Conservation (phyloP, 2,888 invertebrate species). For the Lymantria monacha region DNA sequence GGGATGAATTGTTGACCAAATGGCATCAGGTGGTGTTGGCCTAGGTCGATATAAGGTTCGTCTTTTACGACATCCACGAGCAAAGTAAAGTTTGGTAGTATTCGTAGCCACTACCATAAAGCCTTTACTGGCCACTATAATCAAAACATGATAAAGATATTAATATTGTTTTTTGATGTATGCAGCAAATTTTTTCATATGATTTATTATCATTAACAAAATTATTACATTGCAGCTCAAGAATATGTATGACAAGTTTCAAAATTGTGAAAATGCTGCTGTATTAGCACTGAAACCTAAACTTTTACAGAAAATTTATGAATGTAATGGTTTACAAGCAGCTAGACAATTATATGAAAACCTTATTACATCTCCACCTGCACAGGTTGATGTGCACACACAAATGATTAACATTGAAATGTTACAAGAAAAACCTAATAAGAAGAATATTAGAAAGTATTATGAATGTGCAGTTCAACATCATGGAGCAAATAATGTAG, state of each 20-base stretch:
- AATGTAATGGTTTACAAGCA: constrained; percentile 73
- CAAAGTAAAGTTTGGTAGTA: too few species aligned
- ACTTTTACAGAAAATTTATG: constrained; percentile 82
- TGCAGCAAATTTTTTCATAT: too few species aligned
- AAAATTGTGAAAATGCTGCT: constrained; percentile 74
- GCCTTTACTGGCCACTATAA: too few species aligned
- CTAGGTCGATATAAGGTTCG: too few species aligned
- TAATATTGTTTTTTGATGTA: too few species aligned
- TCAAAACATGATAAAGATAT: too few species aligned
- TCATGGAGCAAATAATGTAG: constrained; percentile 84
- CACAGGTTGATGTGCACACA: constrained; percentile 82
- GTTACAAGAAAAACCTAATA: constrained; percentile 63
- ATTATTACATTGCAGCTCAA: constrained; percentile 51
- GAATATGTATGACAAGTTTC: constrained; percentile 57
- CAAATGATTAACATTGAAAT: constrained; percentile 83
- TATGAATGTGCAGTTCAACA: constrained; percentile 84
- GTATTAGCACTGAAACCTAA: constrained; percentile 81
- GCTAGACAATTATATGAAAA: constrained; percentile 84
- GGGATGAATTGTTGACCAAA: too few species aligned
- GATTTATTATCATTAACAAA: neutral
- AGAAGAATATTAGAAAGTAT: constrained; percentile 80
- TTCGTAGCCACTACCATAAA: too few species aligned
- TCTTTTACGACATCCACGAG: too few species aligned
- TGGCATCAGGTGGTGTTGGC: too few species aligned
- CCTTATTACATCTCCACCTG: constrained; percentile 82